Evolutionary conservation across 1,140 invertebrate genomes (phyloP).

Genomic region (Elysia chlorotica): DNA sequence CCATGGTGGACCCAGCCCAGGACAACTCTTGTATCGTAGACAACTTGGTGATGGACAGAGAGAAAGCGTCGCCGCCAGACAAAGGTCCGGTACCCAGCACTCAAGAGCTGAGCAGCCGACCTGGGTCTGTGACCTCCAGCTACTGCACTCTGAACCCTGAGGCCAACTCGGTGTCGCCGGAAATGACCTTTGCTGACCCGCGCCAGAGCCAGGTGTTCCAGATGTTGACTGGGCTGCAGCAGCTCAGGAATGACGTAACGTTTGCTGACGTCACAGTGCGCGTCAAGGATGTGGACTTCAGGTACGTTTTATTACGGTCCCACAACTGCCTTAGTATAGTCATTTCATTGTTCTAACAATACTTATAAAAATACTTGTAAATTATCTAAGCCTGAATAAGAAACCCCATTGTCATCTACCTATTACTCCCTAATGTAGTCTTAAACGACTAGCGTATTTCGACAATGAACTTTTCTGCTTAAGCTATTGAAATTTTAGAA

Average conservation of each 20-base stretch:
- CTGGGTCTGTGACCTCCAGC: not conserved
- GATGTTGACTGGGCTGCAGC: slow-evolving; percentile 13
- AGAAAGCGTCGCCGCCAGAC: not conserved
- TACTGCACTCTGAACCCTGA: slow-evolving; percentile 10
- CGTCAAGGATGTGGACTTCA: slow-evolving; percentile 7
- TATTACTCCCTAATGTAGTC: not conserved
- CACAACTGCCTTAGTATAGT: not conserved
- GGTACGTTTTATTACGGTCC: not conserved
- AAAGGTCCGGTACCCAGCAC: not conserved
- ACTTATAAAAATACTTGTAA: not conserved
- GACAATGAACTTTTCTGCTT: not conserved
- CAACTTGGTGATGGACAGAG: not conserved
- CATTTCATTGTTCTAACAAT: not conserved
- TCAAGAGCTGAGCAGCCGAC: not conserved
- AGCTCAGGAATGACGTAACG: not conserved
- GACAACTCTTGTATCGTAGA: too few species aligned
- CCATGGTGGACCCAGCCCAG: not conserved
- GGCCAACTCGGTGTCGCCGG: not conserved
- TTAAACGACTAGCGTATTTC: too few species aligned
- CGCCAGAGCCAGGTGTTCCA: slow-evolving; percentile 19
- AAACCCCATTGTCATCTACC: not conserved
- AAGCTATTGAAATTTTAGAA: not conserved
- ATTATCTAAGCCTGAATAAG: not conserved
- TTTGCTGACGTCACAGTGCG: slow-evolving; percentile 13
- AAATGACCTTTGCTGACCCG: slow-evolving; percentile 10